phyloP scores from a whole-genome alignment of 1,140 invertebrate species.

The Halesus radiatus region DNA sequence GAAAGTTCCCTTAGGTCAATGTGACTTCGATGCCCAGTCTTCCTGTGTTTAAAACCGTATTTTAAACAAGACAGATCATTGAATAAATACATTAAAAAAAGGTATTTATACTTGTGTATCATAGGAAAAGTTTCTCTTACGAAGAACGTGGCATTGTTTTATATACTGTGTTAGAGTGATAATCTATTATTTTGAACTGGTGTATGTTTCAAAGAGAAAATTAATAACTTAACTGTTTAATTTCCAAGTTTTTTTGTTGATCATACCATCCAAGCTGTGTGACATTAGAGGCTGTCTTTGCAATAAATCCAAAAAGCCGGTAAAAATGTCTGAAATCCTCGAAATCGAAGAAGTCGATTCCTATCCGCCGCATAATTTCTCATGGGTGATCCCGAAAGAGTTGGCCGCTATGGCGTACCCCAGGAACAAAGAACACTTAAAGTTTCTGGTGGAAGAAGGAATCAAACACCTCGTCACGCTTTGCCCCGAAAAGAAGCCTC shows the following conservation, averaged over 20 bases:
- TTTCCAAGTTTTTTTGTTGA: too few species aligned
- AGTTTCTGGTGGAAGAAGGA: conserved; percentile 66
- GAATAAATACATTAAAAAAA: too few species aligned
- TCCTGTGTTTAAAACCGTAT: neutral
- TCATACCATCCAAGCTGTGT: too few species aligned
- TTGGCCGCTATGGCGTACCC: conserved; percentile 75
- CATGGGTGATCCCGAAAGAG: conserved; percentile 73
- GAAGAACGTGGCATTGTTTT: too few species aligned
- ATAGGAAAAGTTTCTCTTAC: too few species aligned
- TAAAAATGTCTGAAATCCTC: conserved; percentile 60
- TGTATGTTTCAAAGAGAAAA: too few species aligned
- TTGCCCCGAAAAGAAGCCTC: conserved; percentile 75
- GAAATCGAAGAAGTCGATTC: conserved; percentile 60
- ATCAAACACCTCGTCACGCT: conserved; percentile 73
- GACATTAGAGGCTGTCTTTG: too few species aligned
- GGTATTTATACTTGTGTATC: too few species aligned
- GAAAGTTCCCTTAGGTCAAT: neutral
- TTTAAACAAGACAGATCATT: neutral
- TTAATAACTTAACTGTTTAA: too few species aligned
- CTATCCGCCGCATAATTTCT: conserved; percentile 74
- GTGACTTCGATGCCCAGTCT: neutral
- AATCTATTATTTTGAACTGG: too few species aligned
- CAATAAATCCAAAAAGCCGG: too few species aligned
- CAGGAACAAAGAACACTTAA: conserved; percentile 66
- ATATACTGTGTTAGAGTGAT: too few species aligned